phyloP scores from a whole-genome alignment of 2,113 vertebrate species.

The Spilogale gracilis region DNA sequence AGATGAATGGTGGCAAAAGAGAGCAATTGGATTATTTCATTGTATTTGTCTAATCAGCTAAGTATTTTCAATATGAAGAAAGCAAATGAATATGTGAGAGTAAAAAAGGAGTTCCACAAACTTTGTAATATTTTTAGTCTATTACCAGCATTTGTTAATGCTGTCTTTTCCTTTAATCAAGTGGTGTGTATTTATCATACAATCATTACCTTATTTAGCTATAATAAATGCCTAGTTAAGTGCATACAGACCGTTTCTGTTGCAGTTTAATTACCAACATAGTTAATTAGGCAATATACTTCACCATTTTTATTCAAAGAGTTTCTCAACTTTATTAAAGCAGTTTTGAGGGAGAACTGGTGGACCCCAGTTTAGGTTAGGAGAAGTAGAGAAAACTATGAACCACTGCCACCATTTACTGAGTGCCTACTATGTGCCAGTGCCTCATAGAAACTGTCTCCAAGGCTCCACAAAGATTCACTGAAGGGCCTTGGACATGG shows the following conservation, averaged over 20 bases:
- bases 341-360: constrained; percentile 43
- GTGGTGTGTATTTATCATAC: constrained; percentile 79
- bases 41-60: neutral
- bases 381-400: neutral
- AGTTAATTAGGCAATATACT: constrained; percentile 83
- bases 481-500: neutral
- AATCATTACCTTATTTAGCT: constrained; percentile 83
- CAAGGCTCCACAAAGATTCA: neutral
- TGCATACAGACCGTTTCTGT: constrained; percentile 80
- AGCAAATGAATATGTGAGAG: neutral
- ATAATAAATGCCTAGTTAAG: constrained; percentile 81
- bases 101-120: constrained; percentile 51
- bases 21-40: neutral
- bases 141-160: constrained; percentile 51
- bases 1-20: neutral
- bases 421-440: constrained; percentile 8
- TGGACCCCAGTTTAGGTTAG: neutral
- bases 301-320: constrained; percentile 78
- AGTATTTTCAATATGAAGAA: constrained; percentile 35
- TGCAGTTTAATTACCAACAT: constrained; percentile 84
- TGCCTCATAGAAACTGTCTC: neutral
- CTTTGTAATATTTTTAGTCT: constrained; percentile 47
- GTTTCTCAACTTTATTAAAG: constrained; percentile 70
- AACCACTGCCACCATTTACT: neutral
- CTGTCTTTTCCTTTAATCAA: constrained; percentile 75